Evolutionary conservation across 2,113 vertebrate species (phyloP).

Genomic region (Actenoides lindsayi): DNA sequence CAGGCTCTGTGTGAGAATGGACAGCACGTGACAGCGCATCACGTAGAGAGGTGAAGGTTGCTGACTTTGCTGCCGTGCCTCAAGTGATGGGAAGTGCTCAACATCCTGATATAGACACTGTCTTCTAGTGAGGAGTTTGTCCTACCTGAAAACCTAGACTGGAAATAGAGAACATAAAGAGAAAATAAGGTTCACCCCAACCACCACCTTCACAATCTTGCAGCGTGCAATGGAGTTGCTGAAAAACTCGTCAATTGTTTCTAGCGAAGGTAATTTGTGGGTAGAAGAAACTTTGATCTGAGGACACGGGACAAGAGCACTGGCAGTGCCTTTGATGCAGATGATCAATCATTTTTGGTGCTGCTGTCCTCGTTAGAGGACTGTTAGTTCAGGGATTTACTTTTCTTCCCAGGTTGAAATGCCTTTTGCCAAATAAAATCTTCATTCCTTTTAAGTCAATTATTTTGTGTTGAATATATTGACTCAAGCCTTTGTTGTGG

Average conservation of each 20-base stretch:
- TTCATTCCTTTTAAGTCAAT: background rate
- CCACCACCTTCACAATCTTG: background rate
- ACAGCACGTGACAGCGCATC: fast-evolving
- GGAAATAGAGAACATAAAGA: background rate
- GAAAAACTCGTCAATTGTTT: background rate
- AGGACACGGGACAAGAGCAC: background rate
- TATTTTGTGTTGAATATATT: background rate
- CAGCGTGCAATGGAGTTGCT: background rate
- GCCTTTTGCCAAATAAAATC: background rate
- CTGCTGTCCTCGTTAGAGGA: background rate
- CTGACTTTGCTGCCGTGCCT: background rate
- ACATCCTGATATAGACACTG: background rate
- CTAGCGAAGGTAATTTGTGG: background rate
- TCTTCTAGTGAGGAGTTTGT: background rate
- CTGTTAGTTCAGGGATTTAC: background rate
- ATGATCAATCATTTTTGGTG: background rate
- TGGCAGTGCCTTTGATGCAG: background rate
- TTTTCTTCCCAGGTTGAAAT: constrained; percentile 8
- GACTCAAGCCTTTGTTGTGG: background rate
- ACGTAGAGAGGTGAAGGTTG: background rate
- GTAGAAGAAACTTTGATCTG: background rate
- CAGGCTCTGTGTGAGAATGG: background rate
- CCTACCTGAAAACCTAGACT: background rate
- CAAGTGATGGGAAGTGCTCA: background rate
- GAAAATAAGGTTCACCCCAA: background rate